Evolutionary conservation across 1,140 invertebrate species (phyloP).

Genomic region (Teleogryllus occipitalis): DNA sequence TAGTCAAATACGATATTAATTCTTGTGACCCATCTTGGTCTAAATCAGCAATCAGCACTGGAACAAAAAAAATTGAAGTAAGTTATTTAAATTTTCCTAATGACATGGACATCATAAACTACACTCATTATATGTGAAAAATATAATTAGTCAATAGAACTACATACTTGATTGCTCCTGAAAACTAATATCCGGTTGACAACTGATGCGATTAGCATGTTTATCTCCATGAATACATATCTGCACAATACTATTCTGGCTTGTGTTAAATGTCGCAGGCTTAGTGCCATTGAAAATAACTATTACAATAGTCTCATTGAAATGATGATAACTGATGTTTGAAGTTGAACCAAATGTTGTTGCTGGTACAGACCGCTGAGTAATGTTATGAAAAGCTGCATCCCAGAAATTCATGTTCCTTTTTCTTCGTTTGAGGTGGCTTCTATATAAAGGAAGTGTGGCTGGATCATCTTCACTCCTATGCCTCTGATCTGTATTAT

Average conservation of each 20-base stretch:
- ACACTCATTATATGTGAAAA: neutral
- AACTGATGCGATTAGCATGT: slow-evolving; percentile 41
- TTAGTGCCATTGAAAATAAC: slow-evolving; percentile 63
- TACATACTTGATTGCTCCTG: slow-evolving; percentile 44
- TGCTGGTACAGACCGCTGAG: slow-evolving; percentile 28
- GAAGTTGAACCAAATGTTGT: neutral
- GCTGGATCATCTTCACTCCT: neutral
- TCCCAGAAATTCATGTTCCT: slow-evolving; percentile 12
- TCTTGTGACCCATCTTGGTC: slow-evolving; percentile 63
- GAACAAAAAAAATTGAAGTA: slow-evolving; percentile 28
- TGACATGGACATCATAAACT: neutral
- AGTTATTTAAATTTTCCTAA: neutral
- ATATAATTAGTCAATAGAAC: neutral
- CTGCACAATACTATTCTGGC: slow-evolving; percentile 60
- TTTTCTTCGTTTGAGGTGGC: slow-evolving; percentile 11
- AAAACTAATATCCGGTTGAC: slow-evolving; percentile 61
- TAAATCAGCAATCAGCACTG: slow-evolving; percentile 59
- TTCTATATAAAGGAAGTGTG: slow-evolving; percentile 8
- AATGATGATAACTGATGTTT: slow-evolving; percentile 38
- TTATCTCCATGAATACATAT: slow-evolving; percentile 48
- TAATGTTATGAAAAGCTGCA: slow-evolving; percentile 15
- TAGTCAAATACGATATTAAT: slow-evolving; percentile 62
- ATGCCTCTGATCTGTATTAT: slow-evolving; percentile 36
- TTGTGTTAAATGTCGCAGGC: slow-evolving; percentile 61
- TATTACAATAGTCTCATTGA: slow-evolving; percentile 64